Conservation (phyloP, 2,113 vertebrate species). For the Oncorhynchus clarkii region DNA sequence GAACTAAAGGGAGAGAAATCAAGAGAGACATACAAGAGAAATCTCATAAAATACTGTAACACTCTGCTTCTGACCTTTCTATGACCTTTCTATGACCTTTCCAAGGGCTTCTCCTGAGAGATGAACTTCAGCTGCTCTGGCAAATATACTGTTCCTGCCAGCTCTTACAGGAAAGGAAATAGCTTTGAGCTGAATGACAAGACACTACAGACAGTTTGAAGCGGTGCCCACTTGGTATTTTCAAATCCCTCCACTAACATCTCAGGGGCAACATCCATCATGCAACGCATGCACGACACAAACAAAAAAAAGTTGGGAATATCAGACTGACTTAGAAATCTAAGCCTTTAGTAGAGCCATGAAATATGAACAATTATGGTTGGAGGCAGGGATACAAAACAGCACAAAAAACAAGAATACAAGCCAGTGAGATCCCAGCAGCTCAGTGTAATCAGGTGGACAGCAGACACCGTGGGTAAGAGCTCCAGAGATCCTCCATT, state of each 20-base stretch:
- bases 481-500: constrained; percentile 11
- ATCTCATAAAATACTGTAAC: no score
- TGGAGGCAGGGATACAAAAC: constrained; percentile 7
- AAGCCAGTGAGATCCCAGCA: not conserved
- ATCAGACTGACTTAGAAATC: not conserved
- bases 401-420: not conserved
- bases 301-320: not conserved
- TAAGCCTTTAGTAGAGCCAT: constrained; percentile 13
- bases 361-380: constrained; percentile 22
- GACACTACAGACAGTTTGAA: constrained; percentile 56
- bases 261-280: no score
- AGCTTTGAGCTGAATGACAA: constrained; percentile 43
- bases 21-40: no score
- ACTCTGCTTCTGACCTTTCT: no score
- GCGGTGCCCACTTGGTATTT: constrained; percentile 26
- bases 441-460: not conserved
- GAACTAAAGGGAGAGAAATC: no score
- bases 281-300: no score
- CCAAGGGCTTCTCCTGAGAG: constrained; percentile 22
- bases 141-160: constrained; percentile 38
- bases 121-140: constrained; percentile 44
- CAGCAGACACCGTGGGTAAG: not conserved
- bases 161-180: not conserved
- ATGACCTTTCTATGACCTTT: no score
- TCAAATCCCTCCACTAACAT: no score